Conservation (phyloP, 2,888 invertebrate genomes). For the Coleophora deauratella region DNA sequence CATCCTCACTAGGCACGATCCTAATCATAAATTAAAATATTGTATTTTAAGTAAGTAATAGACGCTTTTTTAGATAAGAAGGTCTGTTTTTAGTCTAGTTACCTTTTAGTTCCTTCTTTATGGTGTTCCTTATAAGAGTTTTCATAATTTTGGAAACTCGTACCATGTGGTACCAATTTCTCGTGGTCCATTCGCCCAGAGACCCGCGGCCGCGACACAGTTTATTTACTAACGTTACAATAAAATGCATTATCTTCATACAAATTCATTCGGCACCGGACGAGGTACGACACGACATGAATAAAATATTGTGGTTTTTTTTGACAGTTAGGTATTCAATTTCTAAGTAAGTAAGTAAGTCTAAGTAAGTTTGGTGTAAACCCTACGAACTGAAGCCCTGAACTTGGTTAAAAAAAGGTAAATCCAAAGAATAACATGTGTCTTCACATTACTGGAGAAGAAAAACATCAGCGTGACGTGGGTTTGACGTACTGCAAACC, state of each 20-base stretch:
- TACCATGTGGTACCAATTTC: too few relatives aligned
- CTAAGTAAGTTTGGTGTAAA: too few relatives aligned
- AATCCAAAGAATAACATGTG: constrained; percentile 24
- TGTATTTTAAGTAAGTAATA: too few relatives aligned
- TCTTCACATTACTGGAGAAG: constrained; percentile 25
- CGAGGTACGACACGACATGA: constrained; percentile 32
- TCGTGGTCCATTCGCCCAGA: background rate
- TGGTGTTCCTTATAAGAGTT: too few relatives aligned
- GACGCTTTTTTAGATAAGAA: too few relatives aligned
- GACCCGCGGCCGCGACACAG: constrained; percentile 20
- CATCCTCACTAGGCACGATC: too few relatives aligned
- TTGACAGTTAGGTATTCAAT: constrained; percentile 30
- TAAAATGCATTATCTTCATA: constrained; percentile 51
- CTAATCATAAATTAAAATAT: too few relatives aligned
- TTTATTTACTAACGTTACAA: constrained; percentile 60
- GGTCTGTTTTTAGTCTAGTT: too few relatives aligned
- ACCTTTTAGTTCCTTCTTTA: too few relatives aligned
- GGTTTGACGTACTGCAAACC: constrained; percentile 9
- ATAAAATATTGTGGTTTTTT: constrained; percentile 41
- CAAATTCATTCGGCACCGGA: constrained; percentile 44
- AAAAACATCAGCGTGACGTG: constrained; percentile 8
- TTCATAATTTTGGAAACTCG: too few relatives aligned
- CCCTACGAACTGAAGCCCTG: too few relatives aligned
- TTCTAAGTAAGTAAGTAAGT: too few relatives aligned
- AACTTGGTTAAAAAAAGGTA: constrained; percentile 28